Percentiles rank a stretch among this genome's conserved stretches.
Evolutionary conservation across 2,113 vertebrate species (phyloP).

Genomic region (Erythrocebus patas): DNA sequence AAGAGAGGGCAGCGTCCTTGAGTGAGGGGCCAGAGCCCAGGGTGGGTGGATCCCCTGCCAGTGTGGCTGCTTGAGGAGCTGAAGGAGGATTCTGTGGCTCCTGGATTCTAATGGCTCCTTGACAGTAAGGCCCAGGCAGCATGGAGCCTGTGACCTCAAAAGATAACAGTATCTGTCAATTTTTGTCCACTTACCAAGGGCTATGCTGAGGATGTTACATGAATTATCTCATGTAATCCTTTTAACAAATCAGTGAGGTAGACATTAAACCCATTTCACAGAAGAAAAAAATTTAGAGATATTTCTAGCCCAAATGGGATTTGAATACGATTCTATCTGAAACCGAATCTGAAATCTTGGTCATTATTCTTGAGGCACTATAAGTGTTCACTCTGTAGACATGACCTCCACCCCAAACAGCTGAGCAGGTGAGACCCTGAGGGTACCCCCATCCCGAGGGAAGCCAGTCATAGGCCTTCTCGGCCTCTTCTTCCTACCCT

Average conservation of each 20-base stretch:
- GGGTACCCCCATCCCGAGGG: background rate
- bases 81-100: background rate
- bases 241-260: background rate
- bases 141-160: background rate
- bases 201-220: background rate
- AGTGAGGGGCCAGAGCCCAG: background rate
- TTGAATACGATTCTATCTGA: background rate
- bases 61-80: too few relatives aligned
- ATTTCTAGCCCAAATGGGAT: background rate
- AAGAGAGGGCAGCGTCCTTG: too few relatives aligned
- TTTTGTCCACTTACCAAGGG: background rate
- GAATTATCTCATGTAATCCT: background rate
- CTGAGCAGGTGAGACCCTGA: background rate
- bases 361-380: background rate
- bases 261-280: background rate
- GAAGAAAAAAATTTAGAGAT: background rate
- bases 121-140: background rate
- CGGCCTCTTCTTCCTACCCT: accelerated
- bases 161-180: background rate
- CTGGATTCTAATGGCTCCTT: background rate
- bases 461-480: background rate
- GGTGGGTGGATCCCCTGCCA: too few relatives aligned
- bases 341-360: background rate
- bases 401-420: background rate
- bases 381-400: background rate